Evolutionary conservation across 2,113 vertebrate genomes (phyloP), one percentile per base, ranked within the genome.

Genomic region (Sprattus sprattus): DNA sequence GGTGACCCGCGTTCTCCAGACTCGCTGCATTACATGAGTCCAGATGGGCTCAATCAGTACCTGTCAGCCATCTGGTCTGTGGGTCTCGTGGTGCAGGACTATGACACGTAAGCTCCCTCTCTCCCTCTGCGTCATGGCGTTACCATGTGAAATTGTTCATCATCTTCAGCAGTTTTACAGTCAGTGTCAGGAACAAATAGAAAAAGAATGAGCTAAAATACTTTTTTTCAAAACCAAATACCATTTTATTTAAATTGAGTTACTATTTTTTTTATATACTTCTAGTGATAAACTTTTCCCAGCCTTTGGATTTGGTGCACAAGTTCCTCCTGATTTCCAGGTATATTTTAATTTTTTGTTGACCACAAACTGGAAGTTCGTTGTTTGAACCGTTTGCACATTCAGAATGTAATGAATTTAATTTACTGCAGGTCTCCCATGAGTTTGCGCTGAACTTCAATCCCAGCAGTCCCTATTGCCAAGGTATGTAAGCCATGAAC

Each of bases 381-480:
- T 71, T 15, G 15, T 75, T 39, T 45, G 5, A 82, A 7, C 54
- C 71, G 28, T 50, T 82, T 45, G 18, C n/a, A 78, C 16, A 39
- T 39, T 39, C 39, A 2, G 28, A 10, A n/a, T 47, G 75, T 88
- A 3, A 0, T 87, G 60, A 25, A 89, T 15, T 88, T 88, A 0
- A 89, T 60, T 10, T 87, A 84, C 87, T 85, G 15, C 91, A 98
- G 97, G 96, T 96, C 4, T 98, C 97, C 64, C 97, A 98, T 85
- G 96, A 99, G 91, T 99, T 99, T 90, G 93, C 98, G 78, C 95
- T 99, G 92, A 99, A 99, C 93, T 99, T 98, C 93, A 98, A 97
- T 88, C 93, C 96, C 78, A 93, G 71, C 85, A 98, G 93, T 83
- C 97, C 97, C 0, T 97, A 95, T 44, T 99, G 98, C 88, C 90